Evolutionary conservation across 2,113 vertebrate species (phyloP), one percentile per base, ranked within the genome.

Genomic region (Willisornis vidua): DNA sequence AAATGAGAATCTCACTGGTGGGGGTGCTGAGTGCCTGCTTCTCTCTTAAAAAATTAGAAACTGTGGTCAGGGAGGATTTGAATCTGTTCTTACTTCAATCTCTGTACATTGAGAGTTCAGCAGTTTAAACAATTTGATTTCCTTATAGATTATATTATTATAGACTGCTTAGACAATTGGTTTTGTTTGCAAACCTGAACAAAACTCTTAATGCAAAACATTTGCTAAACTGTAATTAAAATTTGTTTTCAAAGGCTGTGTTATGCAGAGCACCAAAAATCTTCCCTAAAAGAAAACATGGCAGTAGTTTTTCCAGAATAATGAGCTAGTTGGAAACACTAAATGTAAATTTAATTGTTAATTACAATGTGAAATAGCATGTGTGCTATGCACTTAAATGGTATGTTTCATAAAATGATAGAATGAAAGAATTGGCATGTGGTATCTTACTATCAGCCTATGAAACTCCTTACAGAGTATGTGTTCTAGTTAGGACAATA

Each of bases 131-230:
- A 72, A 9, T 2, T 74, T 19, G 31, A 62, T 87, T 84, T 22
- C 7, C 17, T 54, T 62, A 10, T 63, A 84, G 20, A 48, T 52
- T 71, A 51, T 84, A 92, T 86, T 66, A 59, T 72, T 91, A 29
- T 49, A 49, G 52, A 33, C 26, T 82, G 9, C 28, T 87, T 75
- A 39, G 24, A 86, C 81, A 49, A 26, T 72, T 87, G 20, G 5
- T 55, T 90, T 90, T 80, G 18, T 89, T 87, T 87, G 49, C 26
- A 73, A 78, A 76, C 19, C 22, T 81, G 41, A 81, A 48, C 14
- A 87, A 75, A 82, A 68, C 68, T 72, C 41, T 65, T 76, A 91
- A 75, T 26, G 35, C 3, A 73, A 85, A 81, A 57, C 20, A 75
- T 85, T 82, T 68, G 17, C 45, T 87, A 43, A 83, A 37, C 26